phyloP scores from a whole-genome alignment of 2,113 vertebrate genomes.

The Steatornis caripensis region DNA sequence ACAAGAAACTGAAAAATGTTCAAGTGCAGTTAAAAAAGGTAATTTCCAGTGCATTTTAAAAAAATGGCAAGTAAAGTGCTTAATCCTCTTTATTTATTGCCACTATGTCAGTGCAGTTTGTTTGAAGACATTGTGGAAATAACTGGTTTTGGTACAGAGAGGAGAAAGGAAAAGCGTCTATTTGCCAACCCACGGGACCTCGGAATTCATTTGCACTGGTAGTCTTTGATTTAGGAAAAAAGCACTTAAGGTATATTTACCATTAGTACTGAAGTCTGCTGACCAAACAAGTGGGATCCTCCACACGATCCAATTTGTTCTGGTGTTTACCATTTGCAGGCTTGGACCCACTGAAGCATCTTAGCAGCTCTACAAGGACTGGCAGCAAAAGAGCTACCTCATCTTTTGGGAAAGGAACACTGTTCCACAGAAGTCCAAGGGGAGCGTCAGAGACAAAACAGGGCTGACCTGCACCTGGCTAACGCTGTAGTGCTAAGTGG shows the following conservation, averaged over 20 bases:
- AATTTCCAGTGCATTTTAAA: neutral
- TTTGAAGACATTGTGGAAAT: neutral
- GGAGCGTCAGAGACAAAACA: neutral
- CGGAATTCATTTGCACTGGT: neutral
- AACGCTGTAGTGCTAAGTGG: neutral
- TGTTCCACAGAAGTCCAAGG: neutral
- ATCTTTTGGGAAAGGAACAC: neutral
- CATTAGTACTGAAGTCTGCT: neutral
- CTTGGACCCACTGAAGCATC: neutral
- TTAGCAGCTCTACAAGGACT: neutral
- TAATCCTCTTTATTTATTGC: neutral
- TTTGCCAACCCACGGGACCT: neutral
- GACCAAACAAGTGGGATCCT: neutral
- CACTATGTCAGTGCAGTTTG: neutral
- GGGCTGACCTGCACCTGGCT: neutral
- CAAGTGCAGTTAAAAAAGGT: neutral
- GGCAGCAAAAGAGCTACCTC: neutral
- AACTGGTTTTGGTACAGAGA: neutral
- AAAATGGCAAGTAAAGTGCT: slow-evolving; percentile 26
- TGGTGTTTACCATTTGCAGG: neutral
- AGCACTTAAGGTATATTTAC: neutral
- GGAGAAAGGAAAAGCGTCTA: neutral
- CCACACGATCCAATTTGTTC: neutral
- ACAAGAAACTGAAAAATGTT: neutral
- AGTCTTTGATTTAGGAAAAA: neutral